Percentiles rank a stretch among this genome's conserved stretches.
Conservation (phyloP, 2,888 invertebrate genomes). For the Macroteleia sp. region DNA sequence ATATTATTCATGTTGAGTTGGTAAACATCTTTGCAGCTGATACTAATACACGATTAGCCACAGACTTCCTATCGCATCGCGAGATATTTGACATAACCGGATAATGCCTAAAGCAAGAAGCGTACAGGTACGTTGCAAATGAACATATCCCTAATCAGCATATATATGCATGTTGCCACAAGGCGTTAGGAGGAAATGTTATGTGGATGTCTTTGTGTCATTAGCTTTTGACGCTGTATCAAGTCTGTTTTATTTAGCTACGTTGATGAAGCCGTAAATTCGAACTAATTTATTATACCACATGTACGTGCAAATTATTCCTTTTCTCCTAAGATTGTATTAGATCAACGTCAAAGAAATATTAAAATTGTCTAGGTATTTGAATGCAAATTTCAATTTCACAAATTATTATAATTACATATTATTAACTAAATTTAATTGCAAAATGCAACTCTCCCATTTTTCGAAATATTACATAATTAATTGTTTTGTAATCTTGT, state of each 20-base stretch:
- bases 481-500: no score
- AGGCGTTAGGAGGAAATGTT: conserved; percentile 38
- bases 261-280: conserved; percentile 27
- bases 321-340: no score
- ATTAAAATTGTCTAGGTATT: no score
- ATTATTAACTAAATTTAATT: no score
- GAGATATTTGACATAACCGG: conserved; percentile 47
- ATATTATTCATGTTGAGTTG: no score
- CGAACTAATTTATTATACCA: conserved; percentile 2
- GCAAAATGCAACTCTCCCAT: no score
- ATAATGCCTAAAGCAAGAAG: conserved; percentile 48
- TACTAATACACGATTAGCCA: conserved; percentile 37
- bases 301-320: no score
- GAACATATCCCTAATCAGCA: conserved; percentile 50
- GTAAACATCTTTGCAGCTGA: no score
- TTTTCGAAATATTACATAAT: no score
- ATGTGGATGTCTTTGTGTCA: conserved; percentile 79
- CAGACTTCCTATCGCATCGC: conserved; percentile 37
- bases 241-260: conserved; percentile 59
- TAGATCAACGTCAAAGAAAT: no score
- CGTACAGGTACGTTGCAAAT: conserved; percentile 27
- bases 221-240: conserved; percentile 79
- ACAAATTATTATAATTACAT: no score
- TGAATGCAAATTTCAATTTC: no score
- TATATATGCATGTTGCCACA: conserved; percentile 50